These are phyloP conservation scores for Chitala chitala DNA, from an alignment of 2,113 vertebrate genomes.

Conservation along the genomic window DNA sequence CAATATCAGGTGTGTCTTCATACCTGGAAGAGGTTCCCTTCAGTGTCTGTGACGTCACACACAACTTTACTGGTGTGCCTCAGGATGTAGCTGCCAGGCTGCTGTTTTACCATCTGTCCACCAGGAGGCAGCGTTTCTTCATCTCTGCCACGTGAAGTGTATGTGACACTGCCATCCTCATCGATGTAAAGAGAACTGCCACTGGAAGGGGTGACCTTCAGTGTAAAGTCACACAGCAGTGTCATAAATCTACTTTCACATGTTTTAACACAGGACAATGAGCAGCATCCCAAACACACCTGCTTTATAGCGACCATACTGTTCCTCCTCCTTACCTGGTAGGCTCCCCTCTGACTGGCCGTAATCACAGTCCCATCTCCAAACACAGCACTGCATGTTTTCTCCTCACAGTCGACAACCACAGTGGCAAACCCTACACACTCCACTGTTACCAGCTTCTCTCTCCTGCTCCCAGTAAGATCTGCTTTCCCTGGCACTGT, in stretches of 20 bases:
- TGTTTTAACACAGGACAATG: background rate
- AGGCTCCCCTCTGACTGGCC: constrained; percentile 68
- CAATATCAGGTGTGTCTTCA: constrained; percentile 18
- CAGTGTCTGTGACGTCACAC: constrained; percentile 73
- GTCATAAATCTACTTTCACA: background rate
- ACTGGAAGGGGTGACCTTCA: constrained; percentile 57
- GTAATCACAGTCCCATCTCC: constrained; percentile 78
- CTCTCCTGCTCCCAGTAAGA: constrained; percentile 36
- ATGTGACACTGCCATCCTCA: constrained; percentile 67
- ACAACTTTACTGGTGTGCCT: constrained; percentile 64
- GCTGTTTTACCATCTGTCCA: constrained; percentile 41
- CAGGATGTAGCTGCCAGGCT: constrained; percentile 72
- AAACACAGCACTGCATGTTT: constrained; percentile 63
- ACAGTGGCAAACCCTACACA: constrained; percentile 73
- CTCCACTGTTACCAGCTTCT: constrained; percentile 70
- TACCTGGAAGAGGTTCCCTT: constrained; percentile 83
- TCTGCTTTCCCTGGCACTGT: constrained; percentile 28
- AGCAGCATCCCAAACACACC: background rate
- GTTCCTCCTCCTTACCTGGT: constrained; percentile 65
- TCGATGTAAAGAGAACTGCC: constrained; percentile 70
- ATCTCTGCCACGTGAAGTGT: constrained; percentile 56
- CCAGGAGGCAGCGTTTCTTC: constrained; percentile 25
- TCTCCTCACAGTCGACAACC: constrained; percentile 66
- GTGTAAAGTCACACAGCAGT: background rate
- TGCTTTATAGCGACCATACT: background rate